phyloP scores from a whole-genome alignment of 2,797 vertebrate genomes.

The Gallirallus australis region DNA sequence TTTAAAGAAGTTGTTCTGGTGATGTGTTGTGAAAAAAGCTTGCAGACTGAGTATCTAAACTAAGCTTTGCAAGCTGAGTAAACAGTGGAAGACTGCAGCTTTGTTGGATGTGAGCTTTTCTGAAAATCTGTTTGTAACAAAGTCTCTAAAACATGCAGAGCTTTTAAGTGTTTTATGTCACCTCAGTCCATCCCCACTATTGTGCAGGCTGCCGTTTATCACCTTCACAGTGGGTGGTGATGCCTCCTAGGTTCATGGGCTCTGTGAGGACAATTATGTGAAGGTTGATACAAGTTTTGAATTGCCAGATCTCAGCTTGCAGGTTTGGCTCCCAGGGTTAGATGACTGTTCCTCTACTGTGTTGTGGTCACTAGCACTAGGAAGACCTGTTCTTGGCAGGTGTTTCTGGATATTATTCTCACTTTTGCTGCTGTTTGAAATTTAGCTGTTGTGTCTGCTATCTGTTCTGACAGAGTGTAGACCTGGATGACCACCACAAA shows the following conservation, averaged over 20 bases:
- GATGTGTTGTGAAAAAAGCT: neutral
- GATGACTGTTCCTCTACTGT: neutral
- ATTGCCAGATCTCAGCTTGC: neutral
- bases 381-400: neutral
- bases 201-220: neutral
- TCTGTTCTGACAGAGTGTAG: conserved; percentile 74
- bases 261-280: neutral
- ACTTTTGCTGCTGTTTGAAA: neutral
- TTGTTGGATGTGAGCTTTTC: neutral
- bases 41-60: neutral
- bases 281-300: neutral
- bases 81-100: neutral
- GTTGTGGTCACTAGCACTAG: neutral
- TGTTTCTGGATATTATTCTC: neutral
- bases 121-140: neutral
- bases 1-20: neutral
- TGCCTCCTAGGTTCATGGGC: neutral
- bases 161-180: neutral
- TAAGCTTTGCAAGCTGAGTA: neutral
- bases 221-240: neutral
- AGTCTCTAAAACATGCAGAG: neutral
- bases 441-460: neutral
- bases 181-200: neutral
- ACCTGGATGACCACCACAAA: conserved; percentile 72
- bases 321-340: neutral